Base-by-base conservation (phyloP, 2,888 invertebrate species). In the Ctenicera cuprea region DNA sequence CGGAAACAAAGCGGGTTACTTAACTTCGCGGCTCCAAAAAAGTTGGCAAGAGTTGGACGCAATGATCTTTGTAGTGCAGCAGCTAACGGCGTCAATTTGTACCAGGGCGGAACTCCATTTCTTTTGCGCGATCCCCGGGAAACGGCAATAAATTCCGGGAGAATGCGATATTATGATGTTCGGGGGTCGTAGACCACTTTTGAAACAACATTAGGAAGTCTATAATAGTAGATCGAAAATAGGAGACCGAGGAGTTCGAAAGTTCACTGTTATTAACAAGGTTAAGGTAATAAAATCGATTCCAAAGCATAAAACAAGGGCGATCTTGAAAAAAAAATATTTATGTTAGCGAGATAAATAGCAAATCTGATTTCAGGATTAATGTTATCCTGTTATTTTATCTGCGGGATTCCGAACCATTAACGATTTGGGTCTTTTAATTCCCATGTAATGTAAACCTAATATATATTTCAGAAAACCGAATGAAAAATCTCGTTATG, bases 51-150 rank as follows among this genome's bases (percentile, higher is more conserved):
- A 61, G 50, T 72, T 54, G 38, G 52, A 62, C 30, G 45, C 66
- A 61, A 52, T 54, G 61, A 66, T 72, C 67, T 72, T 61, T 72
- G 52, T 50, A 62, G 61, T 67, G 52, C 62, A 59, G 59, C 66
- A 62, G 71, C 72, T 72, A 66, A 68, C 54, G 48, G 65, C 69
- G 59, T 33, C 69, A 69, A 73, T 73, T 73, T 73, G 65, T 70
- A 70, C 26, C 57, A 73, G 45, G 63, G 65, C 54, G 73, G 69
- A 73, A 73, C 69, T 73, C 59, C 69, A 73, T 73, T 73, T 57
- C 68, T 69, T 64, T 52, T 45, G 52, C 69, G 45, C 61, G 48
- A 45, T 64, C 52, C 41, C 50, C 48, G 65, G 38, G 57, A 57
- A 73, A 70, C 69, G 37, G 41, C 61, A 20, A 73, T 73, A 73